These are phyloP conservation scores for Syngnathus scovelli DNA, from an alignment of 2,113 vertebrate species.

Conservation along the genomic window DNA sequence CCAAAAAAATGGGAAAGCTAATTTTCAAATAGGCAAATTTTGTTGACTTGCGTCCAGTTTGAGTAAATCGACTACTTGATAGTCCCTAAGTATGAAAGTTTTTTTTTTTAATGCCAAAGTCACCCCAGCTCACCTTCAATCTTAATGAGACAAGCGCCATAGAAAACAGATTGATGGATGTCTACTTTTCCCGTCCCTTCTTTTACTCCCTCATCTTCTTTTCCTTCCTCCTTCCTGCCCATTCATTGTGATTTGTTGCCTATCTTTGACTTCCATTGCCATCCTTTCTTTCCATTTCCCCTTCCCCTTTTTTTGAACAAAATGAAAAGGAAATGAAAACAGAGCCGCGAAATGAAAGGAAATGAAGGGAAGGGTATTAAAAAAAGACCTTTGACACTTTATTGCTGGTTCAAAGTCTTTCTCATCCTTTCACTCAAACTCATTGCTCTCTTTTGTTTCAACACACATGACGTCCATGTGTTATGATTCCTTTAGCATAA, in stretches of 20 bases:
- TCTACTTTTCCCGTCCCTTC: neutral
- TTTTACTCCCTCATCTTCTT: neutral
- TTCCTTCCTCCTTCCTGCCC: neutral
- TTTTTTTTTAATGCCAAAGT: neutral
- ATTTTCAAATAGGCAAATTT: too few species aligned
- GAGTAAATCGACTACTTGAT: too few species aligned
- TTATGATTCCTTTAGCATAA: conserved; percentile 43
- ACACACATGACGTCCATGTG: conserved; percentile 11
- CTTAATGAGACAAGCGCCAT: neutral
- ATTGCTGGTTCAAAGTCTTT: neutral
- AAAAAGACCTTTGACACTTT: neutral
- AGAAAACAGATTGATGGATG: neutral
- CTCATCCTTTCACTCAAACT: neutral
- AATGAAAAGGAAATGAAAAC: neutral
- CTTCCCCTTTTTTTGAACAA: too few species aligned
- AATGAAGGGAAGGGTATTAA: neutral
- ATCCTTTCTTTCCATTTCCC: neutral
- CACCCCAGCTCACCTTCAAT: neutral
- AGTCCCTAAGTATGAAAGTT: too few species aligned
- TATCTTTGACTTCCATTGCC: neutral
- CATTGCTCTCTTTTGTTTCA: neutral
- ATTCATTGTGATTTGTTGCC: neutral
- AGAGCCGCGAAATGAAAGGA: neutral
- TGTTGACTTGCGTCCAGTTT: too few species aligned
- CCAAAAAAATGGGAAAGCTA: too few species aligned